Evolutionary conservation across 2,888 invertebrate species (phyloP), one percentile per base, ranked within the genome.

Genomic region (Smittia sp.): DNA sequence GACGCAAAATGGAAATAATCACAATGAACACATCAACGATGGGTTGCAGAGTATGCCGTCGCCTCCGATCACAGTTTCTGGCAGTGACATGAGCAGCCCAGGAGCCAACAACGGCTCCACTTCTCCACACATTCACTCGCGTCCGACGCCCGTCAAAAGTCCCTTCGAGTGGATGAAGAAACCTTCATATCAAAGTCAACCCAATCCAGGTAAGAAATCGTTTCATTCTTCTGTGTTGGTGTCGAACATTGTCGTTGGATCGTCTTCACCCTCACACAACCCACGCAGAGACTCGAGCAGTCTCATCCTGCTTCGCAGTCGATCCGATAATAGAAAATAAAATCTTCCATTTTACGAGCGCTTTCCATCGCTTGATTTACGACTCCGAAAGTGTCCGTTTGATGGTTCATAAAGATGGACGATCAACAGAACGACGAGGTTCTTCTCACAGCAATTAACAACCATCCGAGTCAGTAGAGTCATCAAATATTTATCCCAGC

Each of bases 151-250:
- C 27, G 88, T 89, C 20, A 87, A 93, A 58, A 91, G 92, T 76
- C 93, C 93, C 0, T 95, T 89, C 81, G 94, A 93, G 78, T 96
- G 95, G 95, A 94, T 96, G 89, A 94, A 92, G 82, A 94, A 93
- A 81, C 90, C 91, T 0, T 89, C 92, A 70, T 94, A 93, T 81
- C 92, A 92, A 79, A 88, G 86, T 76, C 92, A 92, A 79, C 92
- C 92, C 1, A 92, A 90, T 82, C 92, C 93, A 83, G 94, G 94
- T 94, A 82, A 82, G 84, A 81, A 20, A 4, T 58, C 22, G 18
- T 58, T 58, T 20, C 4, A n/a, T 58, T 46, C 3, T 46, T 46
- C 18, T 15, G n/a, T 46, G 52, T 46, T 46, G 4, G 18, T 46
- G n/a, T n/a, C n/a, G n/a, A n/a, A n/a, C n/a, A n/a, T n/a, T n/a